Conservation (phyloP, 2,797 vertebrate species). For the Carcharodon carcharias region DNA sequence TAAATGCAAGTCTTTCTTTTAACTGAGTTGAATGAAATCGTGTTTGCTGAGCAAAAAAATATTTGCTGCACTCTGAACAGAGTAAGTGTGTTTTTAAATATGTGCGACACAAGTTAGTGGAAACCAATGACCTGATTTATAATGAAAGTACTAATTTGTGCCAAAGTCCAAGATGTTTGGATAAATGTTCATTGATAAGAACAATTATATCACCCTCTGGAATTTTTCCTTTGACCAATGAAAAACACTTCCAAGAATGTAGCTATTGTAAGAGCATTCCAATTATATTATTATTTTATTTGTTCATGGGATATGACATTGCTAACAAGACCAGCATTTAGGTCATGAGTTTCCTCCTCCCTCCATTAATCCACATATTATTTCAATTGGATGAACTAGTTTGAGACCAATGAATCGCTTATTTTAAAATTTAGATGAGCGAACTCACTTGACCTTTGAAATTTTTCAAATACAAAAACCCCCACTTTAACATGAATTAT, state of each 20-base stretch:
- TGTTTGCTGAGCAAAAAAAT: neutral
- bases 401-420: neutral
- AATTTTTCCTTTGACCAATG: neutral
- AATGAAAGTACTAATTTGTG: neutral
- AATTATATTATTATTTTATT: neutral
- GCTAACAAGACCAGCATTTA: neutral
- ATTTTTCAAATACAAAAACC: neutral
- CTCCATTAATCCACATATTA: neutral
- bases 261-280: neutral
- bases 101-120: neutral
- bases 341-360: neutral
- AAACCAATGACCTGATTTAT: neutral
- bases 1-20: slow-evolving; percentile 3
- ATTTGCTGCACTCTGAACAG: neutral
- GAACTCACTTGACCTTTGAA: neutral
- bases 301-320: neutral
- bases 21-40: neutral
- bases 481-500: neutral
- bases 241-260: slow-evolving; percentile 10
- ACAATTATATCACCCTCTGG: slow-evolving; percentile 18
- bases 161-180: neutral
- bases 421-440: neutral
- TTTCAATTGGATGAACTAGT: neutral
- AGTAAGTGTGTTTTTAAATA: neutral
- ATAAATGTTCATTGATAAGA: neutral